Evolutionary conservation across 2,888 invertebrate species (phyloP), one percentile per base, ranked within the genome.

Genomic region (Netelia virgata): DNA sequence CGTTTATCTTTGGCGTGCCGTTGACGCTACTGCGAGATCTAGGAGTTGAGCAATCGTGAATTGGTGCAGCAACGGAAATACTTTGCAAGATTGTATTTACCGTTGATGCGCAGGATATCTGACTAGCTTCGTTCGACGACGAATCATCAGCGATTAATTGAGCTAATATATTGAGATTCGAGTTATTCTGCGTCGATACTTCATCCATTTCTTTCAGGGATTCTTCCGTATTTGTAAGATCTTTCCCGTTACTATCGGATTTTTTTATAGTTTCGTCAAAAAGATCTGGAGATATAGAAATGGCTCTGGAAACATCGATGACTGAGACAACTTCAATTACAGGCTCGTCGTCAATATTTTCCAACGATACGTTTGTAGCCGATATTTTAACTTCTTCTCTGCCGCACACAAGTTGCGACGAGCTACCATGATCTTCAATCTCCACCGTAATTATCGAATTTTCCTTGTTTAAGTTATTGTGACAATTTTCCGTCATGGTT

Each of bases 241-340:
- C 66, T 18, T 61, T 55, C 6, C 66, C 57, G 0, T 47, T 61
- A 70, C 76, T 20, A 64, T 63, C 57, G 6, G 57, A 6, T 79
- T 80, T 64, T 66, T 70, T 20, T 3, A 82, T 72, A 36, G 78
- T 82, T 11, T 84, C 82, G 78, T 81, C 70, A 11, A 85, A 85
- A 11, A 85, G 74, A 83, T 91, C 91, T 47, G 91, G 91, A 41
- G 91, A 91, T 68, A 64, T 47, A 8, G 85, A 86, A 20, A 36
- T 63, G 23, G 75, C 20, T 23, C 79, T 82, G 50, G 61, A 41
- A 10, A 55, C n/a, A 10, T 73, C 61, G 9, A 14, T 16, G 50
- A 72, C 20, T 28, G 69, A 18, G 61, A 61, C 0, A 75, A 41
- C 41, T 50, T n/a, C 16, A 10, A 76, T 28, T 36, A 41, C 20